Percentiles rank a stretch among this genome's conserved stretches.
These are phyloP conservation scores for Bungarus multicinctus DNA, from an alignment of 2,113 vertebrate genomes.

Conservation along the genomic window DNA sequence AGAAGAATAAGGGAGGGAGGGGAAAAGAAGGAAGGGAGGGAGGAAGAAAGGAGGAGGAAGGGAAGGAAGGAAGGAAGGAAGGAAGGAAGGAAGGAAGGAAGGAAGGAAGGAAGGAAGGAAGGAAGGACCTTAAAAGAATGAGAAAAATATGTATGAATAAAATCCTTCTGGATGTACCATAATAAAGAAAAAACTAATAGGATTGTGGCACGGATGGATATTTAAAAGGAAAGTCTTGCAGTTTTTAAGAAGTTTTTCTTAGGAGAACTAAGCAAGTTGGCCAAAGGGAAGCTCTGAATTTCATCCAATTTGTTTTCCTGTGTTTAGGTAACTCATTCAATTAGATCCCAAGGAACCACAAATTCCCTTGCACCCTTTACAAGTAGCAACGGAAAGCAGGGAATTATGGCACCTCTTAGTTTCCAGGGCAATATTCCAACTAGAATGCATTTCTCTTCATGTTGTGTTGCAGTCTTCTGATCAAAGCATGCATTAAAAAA, in stretches of 20 bases:
- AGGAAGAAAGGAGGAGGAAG: rapidly evolving
- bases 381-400: background rate
- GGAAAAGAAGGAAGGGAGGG: no score
- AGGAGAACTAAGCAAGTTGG: background rate
- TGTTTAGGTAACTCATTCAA: background rate
- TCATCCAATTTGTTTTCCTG: background rate
- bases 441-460: background rate
- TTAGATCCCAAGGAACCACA: background rate
- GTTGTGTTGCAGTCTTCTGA: background rate
- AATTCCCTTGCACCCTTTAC: background rate
- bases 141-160: background rate
- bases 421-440: background rate
- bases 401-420: background rate
- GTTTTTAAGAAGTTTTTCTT: background rate
- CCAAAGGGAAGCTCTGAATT: background rate
- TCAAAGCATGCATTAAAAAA: background rate
- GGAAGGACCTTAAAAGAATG: background rate
- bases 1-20: no score
- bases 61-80: no score
- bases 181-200: background rate
- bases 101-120: no score
- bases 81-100: no score
- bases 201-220: background rate
- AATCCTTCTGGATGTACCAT: background rate
- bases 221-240: background rate